phyloP scores from a whole-genome alignment of 2,888 invertebrate species.

The Alloplasta piceator region DNA sequence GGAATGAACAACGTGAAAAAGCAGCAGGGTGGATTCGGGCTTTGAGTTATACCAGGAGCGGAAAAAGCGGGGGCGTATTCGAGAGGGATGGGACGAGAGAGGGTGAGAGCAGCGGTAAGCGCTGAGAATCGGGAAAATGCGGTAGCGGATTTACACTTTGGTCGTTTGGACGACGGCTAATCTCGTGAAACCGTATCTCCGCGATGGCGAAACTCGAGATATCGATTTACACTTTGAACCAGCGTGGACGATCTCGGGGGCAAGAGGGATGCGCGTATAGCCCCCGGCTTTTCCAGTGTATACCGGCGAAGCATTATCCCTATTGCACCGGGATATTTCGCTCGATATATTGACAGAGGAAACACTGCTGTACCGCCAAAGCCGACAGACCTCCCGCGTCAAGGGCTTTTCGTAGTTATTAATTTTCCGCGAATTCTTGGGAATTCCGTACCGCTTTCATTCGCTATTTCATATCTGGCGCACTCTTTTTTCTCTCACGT shows the following conservation, averaged over 20 bases:
- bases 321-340: constrained; percentile 23
- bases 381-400: constrained; percentile 26
- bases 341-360: constrained; percentile 41
- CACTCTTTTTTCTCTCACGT: too few relatives aligned
- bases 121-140: constrained; percentile 51
- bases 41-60: neutral
- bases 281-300: constrained; percentile 13
- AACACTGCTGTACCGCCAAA: constrained; percentile 15
- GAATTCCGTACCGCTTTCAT: constrained; percentile 25
- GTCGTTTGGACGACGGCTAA: constrained; percentile 72
- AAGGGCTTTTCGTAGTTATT: constrained; percentile 45
- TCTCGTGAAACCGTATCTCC: constrained; percentile 75
- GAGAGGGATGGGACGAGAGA: constrained; percentile 3
- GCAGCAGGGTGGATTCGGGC: neutral
- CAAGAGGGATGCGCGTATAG: constrained; percentile 18
- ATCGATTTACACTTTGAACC: constrained; percentile 71
- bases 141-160: constrained; percentile 73
- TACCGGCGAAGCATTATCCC: constrained; percentile 19
- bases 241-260: constrained; percentile 52
- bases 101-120: constrained; percentile 45
- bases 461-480: neutral
- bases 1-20: constrained; percentile 33
- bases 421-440: constrained; percentile 29
- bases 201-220: constrained; percentile 67
- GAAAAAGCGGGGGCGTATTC: neutral